A percentile compares a stretch with the other conserved stretches of the same genome.
Conservation (phyloP, 2,113 vertebrate genomes). For the Onychostoma macrolepis region DNA sequence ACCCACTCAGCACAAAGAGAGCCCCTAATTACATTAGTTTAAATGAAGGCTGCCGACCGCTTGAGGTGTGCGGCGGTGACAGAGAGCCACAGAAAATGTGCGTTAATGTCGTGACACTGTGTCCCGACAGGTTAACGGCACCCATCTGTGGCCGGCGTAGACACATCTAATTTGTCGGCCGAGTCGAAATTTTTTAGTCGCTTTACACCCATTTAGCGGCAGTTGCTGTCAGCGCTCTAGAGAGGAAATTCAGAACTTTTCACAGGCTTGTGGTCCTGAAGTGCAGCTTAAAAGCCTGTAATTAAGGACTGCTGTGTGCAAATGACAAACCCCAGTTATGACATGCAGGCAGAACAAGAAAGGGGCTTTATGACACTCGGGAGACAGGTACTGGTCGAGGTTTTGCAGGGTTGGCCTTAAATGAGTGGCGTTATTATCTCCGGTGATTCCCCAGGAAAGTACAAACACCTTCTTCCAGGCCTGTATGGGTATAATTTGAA, state of each 20-base stretch:
- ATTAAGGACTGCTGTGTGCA: slow-evolving; percentile 64
- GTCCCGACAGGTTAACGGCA: slow-evolving; percentile 61
- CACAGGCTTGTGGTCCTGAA: slow-evolving; percentile 54
- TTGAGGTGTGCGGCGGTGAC: slow-evolving; percentile 40
- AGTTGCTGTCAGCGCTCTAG: slow-evolving; percentile 49
- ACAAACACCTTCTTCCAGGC: slow-evolving; percentile 22
- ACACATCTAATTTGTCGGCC: slow-evolving; percentile 61
- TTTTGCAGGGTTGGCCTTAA: slow-evolving; percentile 33
- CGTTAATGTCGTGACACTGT: slow-evolving; percentile 54
- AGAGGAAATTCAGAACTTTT: slow-evolving; percentile 46
- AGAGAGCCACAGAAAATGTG: slow-evolving; percentile 45
- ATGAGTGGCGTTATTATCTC: slow-evolving; percentile 46
- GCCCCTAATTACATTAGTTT: slow-evolving; percentile 60
- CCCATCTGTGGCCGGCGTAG: slow-evolving; percentile 47
- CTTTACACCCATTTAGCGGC: slow-evolving; percentile 54
- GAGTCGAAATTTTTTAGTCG: slow-evolving; percentile 38
- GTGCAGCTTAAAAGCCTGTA: slow-evolving; percentile 55
- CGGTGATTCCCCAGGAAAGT: slow-evolving; percentile 33
- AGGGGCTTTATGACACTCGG: slow-evolving; percentile 48
- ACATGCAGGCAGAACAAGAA: slow-evolving; percentile 56
- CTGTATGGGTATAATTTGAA: slow-evolving; percentile 19
- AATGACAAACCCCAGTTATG: slow-evolving; percentile 66
- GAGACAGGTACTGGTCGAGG: slow-evolving; percentile 49
- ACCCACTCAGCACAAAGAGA: slow-evolving; percentile 51
- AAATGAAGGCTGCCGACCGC: slow-evolving; percentile 58